phyloP scores from a whole-genome alignment of 2,113 vertebrate genomes.

The Phodopus roborovskii region DNA sequence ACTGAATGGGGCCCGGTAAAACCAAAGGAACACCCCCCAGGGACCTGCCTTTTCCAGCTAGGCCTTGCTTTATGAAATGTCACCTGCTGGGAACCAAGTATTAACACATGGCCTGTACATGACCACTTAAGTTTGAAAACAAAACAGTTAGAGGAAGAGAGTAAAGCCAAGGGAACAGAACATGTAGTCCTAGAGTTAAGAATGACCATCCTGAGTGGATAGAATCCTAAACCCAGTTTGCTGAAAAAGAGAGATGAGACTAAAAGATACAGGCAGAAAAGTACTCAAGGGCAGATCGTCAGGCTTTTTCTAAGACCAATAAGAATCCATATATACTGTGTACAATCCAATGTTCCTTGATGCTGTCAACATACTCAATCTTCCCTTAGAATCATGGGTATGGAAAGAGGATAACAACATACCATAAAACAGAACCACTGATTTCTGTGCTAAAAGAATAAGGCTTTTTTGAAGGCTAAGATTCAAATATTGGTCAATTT shows the following conservation, averaged over 20 bases:
- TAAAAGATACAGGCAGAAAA: not conserved
- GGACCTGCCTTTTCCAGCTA: not conserved
- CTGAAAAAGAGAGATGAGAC: not conserved
- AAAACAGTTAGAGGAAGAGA: not conserved
- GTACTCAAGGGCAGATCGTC: not conserved
- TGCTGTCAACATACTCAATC: not conserved
- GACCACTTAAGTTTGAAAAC: not conserved
- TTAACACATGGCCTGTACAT: not conserved
- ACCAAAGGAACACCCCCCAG: not conserved
- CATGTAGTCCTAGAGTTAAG: not conserved
- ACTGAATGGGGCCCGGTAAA: not conserved
- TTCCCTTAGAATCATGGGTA: not conserved
- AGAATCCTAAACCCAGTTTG: not conserved
- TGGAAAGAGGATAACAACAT: not conserved
- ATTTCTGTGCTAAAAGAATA: not conserved
- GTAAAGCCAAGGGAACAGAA: not conserved
- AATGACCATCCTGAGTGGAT: not conserved
- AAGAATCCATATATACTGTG: not conserved
- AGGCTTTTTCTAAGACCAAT: not conserved
- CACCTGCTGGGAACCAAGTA: not conserved
- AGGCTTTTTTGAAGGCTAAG: not conserved
- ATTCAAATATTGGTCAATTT: not conserved
- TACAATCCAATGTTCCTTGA: not conserved
- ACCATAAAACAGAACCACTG: not conserved
- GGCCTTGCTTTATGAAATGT: not conserved